These are phyloP conservation scores for Xestobium rufovillosum DNA, from an alignment of 2,888 invertebrate genomes.

Conservation along the genomic window DNA sequence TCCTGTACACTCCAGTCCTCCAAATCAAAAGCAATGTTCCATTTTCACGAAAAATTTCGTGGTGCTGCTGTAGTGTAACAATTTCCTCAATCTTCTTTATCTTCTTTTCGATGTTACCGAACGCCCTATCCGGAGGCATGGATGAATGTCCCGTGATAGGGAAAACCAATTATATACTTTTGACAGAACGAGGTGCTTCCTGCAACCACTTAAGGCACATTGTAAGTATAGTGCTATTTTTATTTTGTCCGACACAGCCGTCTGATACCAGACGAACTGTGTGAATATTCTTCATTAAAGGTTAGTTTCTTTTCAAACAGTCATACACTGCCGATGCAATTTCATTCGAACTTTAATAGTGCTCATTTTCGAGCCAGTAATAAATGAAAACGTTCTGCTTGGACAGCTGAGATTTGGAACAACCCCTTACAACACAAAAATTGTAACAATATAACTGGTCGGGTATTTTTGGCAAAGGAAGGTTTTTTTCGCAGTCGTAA, in stretches of 20 bases:
- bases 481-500: no score
- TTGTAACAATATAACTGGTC: no score
- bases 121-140: slow-evolving; percentile 12
- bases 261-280: slow-evolving; percentile 10
- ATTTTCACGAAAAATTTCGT: no score
- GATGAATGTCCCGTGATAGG: no score
- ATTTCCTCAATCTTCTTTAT: no score
- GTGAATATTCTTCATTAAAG: slow-evolving; percentile 1
- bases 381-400: slow-evolving; percentile 11
- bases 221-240: slow-evolving; percentile 11
- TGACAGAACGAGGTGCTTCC: no score
- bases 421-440: slow-evolving; percentile 4
- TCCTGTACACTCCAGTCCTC: no score
- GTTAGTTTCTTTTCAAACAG: no score
- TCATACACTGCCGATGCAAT: slow-evolving; percentile 12
- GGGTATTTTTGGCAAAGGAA: slow-evolving; percentile 9
- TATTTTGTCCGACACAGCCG: slow-evolving; percentile 15
- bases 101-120: slow-evolving; percentile 12
- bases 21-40: no score
- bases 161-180: slow-evolving; percentile 10
- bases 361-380: slow-evolving; percentile 13
- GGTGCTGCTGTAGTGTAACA: no score
- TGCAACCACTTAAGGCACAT: no score
- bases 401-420: slow-evolving; percentile 6
- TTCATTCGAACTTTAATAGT: slow-evolving; percentile 13